Base-by-base conservation (phyloP, 2,797 vertebrate species). In the Gambusia yucatana region DNA sequence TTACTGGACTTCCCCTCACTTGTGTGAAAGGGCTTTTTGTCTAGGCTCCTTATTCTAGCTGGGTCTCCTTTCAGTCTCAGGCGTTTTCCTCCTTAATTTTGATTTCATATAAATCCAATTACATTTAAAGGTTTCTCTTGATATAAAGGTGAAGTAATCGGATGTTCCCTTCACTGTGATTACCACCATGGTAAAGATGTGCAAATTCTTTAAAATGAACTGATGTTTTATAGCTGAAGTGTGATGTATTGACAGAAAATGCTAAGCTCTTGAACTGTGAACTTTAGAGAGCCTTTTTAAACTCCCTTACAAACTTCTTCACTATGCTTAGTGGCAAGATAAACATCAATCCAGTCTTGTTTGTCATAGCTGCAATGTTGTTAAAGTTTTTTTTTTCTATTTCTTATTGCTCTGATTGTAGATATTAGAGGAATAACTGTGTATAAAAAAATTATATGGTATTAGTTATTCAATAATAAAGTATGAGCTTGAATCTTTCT, bases 11-110 rank as follows among this genome's bases (percentile, higher is more conserved):
- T 57, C 48, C 25, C 74, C 77, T 77, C 43, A 70, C 25, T 44
- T 28, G 67, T 70, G 25, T 73, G 67, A 73, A 83, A 71, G 55
- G 73, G 63, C 65, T 72, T 41, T 50, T 72, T 30, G 43, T 57
- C 43, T 77, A 16, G 47, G 8, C 30, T 83, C 50, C 57, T 72
- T 0, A 22, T 65, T 65, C 36, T 63, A 13, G 0, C n/a, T 48
- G n/a, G 2, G 9, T 76, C 28, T 52, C 55, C 80, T 50, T 77
- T 69, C 7, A 9, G 47, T 65, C 33, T 43, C 25, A 14, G 28
- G 36, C 48, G n/a, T 77, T 41, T 69, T 69, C 47, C 10, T 52
- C 22, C 2, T 50, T 6, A 73, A 73, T 17, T 81, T 77, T 39
- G 47, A n/a, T 43, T 50, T 33, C 2, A 4, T 73, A 25, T 36